Percentiles rank a stretch among this genome's conserved stretches.
These are phyloP conservation scores for Philonicus albiceps DNA, from an alignment of 2,888 invertebrate species.

Conservation along the genomic window DNA sequence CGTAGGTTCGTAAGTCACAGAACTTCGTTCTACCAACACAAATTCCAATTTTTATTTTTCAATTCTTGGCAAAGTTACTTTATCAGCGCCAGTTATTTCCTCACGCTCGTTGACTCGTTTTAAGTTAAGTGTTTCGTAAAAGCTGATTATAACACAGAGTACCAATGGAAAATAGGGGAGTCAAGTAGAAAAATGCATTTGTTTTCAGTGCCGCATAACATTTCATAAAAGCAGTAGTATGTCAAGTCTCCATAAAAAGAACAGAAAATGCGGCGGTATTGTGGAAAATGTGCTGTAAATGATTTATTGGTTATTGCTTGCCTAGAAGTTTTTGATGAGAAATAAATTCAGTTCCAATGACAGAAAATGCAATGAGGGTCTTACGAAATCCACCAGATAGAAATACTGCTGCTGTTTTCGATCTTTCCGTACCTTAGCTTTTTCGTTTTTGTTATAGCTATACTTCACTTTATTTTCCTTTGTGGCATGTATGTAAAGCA, in stretches of 20 bases:
- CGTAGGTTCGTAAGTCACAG: conserved; percentile 11
- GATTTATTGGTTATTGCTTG: conserved; percentile 49
- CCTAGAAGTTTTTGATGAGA: conserved; percentile 24
- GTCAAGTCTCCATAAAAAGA: conserved; percentile 32
- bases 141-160: conserved; percentile 52
- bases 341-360: background rate
- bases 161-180: conserved; percentile 23
- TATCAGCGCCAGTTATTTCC: conserved; percentile 51
- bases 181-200: conserved; percentile 43
- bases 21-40: conserved; percentile 30
- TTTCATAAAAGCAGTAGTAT: conserved; percentile 37
- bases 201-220: conserved; percentile 44
- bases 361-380: background rate
- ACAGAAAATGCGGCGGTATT: conserved; percentile 31
- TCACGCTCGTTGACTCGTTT: conserved; percentile 53
- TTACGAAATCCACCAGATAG: background rate
- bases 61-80: conserved; percentile 46
- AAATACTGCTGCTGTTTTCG: background rate
- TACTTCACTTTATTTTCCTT: background rate
- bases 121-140: conserved; percentile 54
- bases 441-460: background rate
- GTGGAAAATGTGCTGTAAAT: conserved; percentile 51
- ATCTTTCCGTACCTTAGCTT: background rate
- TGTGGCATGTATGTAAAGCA: background rate
- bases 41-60: conserved; percentile 47